A percentile compares a stretch with the other conserved stretches of the same genome.
phyloP scores from a whole-genome alignment of 2,888 invertebrate species.

The Rambutsinella grinnellia region DNA sequence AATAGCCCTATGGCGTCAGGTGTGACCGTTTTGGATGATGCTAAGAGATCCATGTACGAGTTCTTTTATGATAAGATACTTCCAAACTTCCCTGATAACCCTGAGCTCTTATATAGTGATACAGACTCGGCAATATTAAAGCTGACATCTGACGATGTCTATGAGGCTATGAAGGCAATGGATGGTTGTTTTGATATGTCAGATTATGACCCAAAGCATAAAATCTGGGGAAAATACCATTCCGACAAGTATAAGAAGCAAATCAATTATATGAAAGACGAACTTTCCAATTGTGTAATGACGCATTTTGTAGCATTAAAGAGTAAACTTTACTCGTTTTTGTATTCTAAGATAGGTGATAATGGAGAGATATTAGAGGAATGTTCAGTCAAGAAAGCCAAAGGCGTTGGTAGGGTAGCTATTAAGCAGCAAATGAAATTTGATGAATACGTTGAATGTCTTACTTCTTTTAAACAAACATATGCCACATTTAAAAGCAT shows the following conservation, averaged over 20 bases:
- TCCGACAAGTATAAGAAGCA: conserved; percentile 7
- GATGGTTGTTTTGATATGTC: conserved; percentile 22
- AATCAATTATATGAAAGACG: conserved; percentile 33
- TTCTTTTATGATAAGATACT: conserved; percentile 36
- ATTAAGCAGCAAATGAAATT: conserved; percentile 11
- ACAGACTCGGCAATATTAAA: conserved; percentile 24
- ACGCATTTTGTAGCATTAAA: conserved; percentile 14
- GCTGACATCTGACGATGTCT: conserved; percentile 26
- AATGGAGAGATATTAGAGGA: background rate
- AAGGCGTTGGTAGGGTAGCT: conserved; percentile 25
- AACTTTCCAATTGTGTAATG: background rate
- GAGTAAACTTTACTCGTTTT: conserved; percentile 15
- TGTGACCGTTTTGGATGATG: conserved; percentile 27
- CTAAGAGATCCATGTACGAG: conserved; percentile 12
- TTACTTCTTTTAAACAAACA: conserved; percentile 2
- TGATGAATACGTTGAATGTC: background rate
- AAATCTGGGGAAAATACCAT: conserved; percentile 30
- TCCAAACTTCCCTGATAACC: background rate
- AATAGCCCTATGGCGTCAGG: conserved; percentile 31
- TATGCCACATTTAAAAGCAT: conserved; percentile 4
- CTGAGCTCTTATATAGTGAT: conserved; percentile 16
- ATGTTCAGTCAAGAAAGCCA: conserved; percentile 20
- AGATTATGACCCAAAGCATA: conserved; percentile 13
- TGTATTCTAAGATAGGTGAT: background rate
- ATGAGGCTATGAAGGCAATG: conserved; percentile 13